Evolutionary conservation across 2,888 invertebrate genomes (phyloP).

Genomic region (Tetanocera ferruginea): DNA sequence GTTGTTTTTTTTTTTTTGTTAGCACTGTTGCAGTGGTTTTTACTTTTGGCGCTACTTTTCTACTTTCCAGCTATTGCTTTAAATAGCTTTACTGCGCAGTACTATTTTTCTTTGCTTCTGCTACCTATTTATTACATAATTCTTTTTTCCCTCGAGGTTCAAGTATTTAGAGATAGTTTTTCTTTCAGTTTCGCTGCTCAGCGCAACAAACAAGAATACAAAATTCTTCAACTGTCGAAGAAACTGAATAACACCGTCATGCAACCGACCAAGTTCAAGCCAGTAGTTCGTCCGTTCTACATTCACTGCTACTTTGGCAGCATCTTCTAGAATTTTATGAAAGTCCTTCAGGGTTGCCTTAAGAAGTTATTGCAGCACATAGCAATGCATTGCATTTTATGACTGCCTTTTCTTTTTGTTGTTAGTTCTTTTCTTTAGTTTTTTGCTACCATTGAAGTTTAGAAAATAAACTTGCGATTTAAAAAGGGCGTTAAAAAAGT

Average conservation of each 20-base stretch:
- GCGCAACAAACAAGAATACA: background rate
- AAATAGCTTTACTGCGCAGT: background rate
- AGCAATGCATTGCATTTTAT: conserved; percentile 21
- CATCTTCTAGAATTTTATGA: background rate
- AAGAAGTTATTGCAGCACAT: background rate
- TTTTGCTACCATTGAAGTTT: conserved; percentile 7
- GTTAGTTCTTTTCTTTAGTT: background rate
- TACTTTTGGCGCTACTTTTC: background rate
- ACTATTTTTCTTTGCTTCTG: background rate
- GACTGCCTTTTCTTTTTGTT: conserved; percentile 2
- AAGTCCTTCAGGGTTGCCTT: conserved; percentile 10
- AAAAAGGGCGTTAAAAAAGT: conserved; percentile 18
- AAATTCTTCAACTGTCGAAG: background rate
- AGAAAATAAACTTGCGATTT: conserved; percentile 29
- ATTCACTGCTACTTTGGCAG: no score
- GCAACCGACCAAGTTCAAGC: background rate
- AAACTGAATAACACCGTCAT: background rate
- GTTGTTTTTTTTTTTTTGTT: background rate
- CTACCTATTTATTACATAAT: background rate
- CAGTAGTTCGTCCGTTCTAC: no score
- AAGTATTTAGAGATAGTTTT: background rate
- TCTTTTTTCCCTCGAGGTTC: background rate
- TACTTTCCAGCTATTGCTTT: background rate
- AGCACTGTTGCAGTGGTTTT: background rate
- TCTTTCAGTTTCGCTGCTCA: background rate